Conservation (phyloP, 2,113 vertebrate genomes). For the Vulpes ferrilata region DNA sequence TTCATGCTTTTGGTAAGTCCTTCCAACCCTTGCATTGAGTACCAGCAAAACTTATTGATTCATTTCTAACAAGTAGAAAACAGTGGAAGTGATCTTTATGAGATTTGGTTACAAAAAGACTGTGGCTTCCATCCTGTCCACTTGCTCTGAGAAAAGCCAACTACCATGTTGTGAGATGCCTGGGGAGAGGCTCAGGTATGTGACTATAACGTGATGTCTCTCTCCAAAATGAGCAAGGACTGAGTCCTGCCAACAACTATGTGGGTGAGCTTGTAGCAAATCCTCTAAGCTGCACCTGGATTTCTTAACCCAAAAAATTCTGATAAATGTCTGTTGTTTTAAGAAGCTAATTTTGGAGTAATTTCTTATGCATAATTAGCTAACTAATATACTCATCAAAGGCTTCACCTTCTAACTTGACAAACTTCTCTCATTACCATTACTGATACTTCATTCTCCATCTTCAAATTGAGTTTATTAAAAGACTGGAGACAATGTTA, state of each 20-base stretch:
- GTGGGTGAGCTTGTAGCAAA: not conserved
- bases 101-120: not conserved
- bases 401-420: not conserved
- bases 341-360: not conserved
- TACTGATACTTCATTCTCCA: not conserved
- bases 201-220: not conserved
- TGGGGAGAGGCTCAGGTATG: not conserved
- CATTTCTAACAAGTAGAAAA: slow-evolving; percentile 1
- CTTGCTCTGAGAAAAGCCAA: not conserved
- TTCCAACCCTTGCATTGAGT: not conserved
- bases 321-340: not conserved
- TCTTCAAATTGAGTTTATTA: not conserved
- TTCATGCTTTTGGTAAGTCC: not conserved
- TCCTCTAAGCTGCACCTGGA: not conserved
- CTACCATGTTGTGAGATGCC: not conserved
- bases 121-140: not conserved
- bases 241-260: not conserved
- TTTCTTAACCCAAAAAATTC: not conserved
- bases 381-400: not conserved
- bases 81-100: not conserved
- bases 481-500: not conserved
- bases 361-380: slow-evolving; percentile 12
- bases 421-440: not conserved
- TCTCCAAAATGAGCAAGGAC: not conserved
- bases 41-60: not conserved